Evolutionary conservation across 2,797 vertebrate species (phyloP).

Genomic region (Acrossocheilus fasciatus): DNA sequence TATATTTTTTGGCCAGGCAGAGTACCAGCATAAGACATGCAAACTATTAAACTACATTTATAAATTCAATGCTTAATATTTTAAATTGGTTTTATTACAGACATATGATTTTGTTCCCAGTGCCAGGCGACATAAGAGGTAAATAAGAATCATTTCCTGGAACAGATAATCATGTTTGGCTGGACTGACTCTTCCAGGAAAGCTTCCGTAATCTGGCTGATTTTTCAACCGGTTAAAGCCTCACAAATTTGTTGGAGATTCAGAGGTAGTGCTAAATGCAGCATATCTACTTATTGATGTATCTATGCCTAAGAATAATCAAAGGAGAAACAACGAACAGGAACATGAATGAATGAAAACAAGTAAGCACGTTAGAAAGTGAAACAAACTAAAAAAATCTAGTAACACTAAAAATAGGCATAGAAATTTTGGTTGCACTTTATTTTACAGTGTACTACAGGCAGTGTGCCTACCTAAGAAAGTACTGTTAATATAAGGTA

Average conservation of each 20-base stretch:
- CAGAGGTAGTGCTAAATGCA: neutral
- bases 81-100: neutral
- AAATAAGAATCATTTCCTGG: neutral
- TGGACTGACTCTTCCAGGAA: constrained; percentile 13
- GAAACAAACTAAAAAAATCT: neutral
- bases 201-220: neutral
- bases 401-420: neutral
- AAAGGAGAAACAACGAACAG: neutral
- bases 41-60: no score
- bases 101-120: neutral
- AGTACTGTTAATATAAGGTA: no score
- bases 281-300: neutral
- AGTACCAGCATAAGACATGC: neutral
- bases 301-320: neutral
- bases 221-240: neutral
- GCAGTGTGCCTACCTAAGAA: no score
- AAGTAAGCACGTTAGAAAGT: neutral
- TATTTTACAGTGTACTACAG: no score
- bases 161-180: constrained; percentile 3
- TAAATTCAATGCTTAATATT: neutral
- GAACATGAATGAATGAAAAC: neutral
- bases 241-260: neutral
- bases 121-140: neutral
- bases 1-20: neutral
- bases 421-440: no score